Base-by-base conservation (phyloP, 1,140 invertebrate species). In the Agraylea sexmaculata region DNA sequence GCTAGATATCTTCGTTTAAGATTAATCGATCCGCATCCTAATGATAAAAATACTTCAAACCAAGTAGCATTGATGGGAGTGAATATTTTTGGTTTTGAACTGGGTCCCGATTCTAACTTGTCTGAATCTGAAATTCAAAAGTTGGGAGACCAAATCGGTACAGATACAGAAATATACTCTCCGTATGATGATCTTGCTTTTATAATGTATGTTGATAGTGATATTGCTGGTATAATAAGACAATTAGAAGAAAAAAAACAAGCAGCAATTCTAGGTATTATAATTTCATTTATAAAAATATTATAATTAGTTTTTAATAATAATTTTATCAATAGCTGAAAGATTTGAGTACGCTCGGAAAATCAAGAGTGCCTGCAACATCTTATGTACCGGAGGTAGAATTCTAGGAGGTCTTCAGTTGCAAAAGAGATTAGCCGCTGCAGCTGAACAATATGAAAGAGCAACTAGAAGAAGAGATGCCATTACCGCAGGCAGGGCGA, bases 151-250 rank as follows among this genome's bases (percentile, higher is more conserved):
- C 62, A 67, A 35, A 57, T 62, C 37, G 68, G 71, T 52, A 70
- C 76, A 47, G 38, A 41, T 6, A 30, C 18, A 11, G 46, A 49
- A 18, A 77, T 80, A 40, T 79, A 78, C 38, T 92, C 88, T 1
- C 80, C 87, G 0, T 86, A 89, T 51, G 90, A 96, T 57, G 90
- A 96, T 62, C 65, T 96, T n/a, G 83, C 89, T 0, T 94, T 94
- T 64, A 86, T 90, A 34, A 96, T 96, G 90, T 96, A 96, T 54
- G 88, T 94, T 6, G 90, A 94, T 60, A 78, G 80, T n/a, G 88
- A 92, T 49, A 82, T 93, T 3, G 87, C 87, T 0, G 78, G 80
- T 50, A 75, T 90, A 29, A 87, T 96, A n/a, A 68, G 85, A 11
- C 77, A 77, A 53, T 74, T 96, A 66, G 89, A 94, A 57, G 66